Percentiles rank a stretch among this genome's conserved stretches.
Conservation (phyloP, 2,888 invertebrate species). For the Nudaria mundana region DNA sequence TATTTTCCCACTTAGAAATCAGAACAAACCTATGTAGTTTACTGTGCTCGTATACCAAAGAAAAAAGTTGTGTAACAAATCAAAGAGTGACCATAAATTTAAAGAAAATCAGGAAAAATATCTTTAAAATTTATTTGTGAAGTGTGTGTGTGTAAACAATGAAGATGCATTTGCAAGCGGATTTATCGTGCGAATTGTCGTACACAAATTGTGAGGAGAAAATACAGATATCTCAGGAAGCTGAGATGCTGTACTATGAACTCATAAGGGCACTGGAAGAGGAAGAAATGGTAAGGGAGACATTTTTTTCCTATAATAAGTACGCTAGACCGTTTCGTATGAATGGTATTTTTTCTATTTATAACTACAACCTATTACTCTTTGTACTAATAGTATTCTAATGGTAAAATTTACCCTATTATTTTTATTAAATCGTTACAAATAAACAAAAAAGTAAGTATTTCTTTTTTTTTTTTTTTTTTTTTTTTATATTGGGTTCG, state of each 20-base stretch:
- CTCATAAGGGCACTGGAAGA: slow-evolving; percentile 73
- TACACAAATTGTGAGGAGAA: slow-evolving; percentile 62
- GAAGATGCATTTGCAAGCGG: slow-evolving; percentile 73
- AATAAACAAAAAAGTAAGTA: too few species aligned
- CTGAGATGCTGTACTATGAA: slow-evolving; percentile 77
- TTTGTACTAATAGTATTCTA: too few species aligned
- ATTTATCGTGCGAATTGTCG: slow-evolving; percentile 63
- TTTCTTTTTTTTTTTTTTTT: too few species aligned
- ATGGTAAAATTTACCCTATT: too few species aligned
- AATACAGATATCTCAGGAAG: slow-evolving; percentile 72
- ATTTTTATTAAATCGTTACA: too few species aligned
- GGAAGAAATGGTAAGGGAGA: slow-evolving; percentile 69
- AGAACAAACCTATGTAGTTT: slow-evolving; percentile 1
- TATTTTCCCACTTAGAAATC: slow-evolving; percentile 8
- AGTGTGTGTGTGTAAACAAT: slow-evolving; percentile 39
- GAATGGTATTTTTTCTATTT: too few species aligned
- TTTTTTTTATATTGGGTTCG: too few species aligned
- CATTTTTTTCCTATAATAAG: too few species aligned
- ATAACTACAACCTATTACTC: too few species aligned
- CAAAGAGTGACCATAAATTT: slow-evolving; percentile 12
- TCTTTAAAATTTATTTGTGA: slow-evolving; percentile 8
- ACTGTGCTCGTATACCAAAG: slow-evolving; percentile 20
- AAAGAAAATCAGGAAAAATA: not conserved
- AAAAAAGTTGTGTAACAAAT: slow-evolving; percentile 8
- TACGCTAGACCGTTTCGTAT: too few species aligned